phyloP scores from a whole-genome alignment of 2,113 vertebrate species.

The Australoheros scitulus region DNA sequence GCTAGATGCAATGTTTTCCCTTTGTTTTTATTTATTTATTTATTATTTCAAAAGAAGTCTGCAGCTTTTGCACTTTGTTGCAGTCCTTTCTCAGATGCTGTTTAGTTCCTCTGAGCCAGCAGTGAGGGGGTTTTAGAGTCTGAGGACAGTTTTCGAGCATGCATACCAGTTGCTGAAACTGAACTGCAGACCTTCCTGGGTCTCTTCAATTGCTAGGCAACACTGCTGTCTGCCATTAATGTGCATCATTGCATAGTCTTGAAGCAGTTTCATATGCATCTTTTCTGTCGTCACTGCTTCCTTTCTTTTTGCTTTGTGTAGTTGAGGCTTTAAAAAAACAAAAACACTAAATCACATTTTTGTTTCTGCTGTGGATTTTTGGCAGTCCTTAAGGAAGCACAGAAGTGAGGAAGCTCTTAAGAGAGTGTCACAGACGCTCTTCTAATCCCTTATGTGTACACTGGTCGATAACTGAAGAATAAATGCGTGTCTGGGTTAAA shows the following conservation, averaged over 20 bases:
- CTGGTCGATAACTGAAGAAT: slow-evolving; percentile 47
- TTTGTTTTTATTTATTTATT: not conserved
- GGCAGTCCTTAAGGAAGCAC: not conserved
- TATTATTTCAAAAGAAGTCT: not conserved
- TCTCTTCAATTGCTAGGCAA: slow-evolving; percentile 69
- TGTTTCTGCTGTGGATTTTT: not conserved
- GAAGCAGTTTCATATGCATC: slow-evolving; percentile 22
- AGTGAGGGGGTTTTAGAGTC: slow-evolving; percentile 13
- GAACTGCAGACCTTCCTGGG: slow-evolving; percentile 47
- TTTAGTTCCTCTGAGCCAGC: not conserved
- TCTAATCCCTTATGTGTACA: slow-evolving; percentile 42
- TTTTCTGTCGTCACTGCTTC: not conserved
- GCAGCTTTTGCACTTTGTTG: not conserved
- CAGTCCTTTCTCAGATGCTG: slow-evolving; percentile 25
- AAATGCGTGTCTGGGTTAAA: slow-evolving; percentile 50
- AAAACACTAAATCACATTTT: not conserved
- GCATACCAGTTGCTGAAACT: slow-evolving; percentile 42
- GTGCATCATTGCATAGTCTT: slow-evolving; percentile 42
- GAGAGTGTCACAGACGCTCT: slow-evolving; percentile 16
- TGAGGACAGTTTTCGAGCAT: slow-evolving; percentile 31
- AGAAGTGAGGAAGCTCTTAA: slow-evolving; percentile 3
- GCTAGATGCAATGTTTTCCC: not conserved
- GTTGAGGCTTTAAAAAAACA: not conserved
- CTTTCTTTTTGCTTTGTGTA: not conserved
- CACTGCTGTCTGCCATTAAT: slow-evolving; percentile 51